Conservation (phyloP, 2,888 invertebrate species). For the Tinea pellionella region DNA sequence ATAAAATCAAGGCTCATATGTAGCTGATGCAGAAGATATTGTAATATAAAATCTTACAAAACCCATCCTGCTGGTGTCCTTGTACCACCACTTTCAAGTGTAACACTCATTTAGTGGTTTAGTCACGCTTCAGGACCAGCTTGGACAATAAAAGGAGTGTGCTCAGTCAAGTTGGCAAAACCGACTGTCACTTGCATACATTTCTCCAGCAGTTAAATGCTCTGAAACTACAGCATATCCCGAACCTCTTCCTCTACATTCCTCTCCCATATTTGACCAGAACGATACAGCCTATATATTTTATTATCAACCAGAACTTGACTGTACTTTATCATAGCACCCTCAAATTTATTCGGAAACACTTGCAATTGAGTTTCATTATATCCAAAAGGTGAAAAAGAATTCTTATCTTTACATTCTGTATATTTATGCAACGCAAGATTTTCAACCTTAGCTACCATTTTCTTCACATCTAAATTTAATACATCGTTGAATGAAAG, state of each 20-base stretch:
- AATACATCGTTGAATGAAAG: slow-evolving; percentile 51
- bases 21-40: too few species aligned
- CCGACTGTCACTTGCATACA: too few species aligned
- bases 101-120: too few species aligned
- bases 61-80: too few species aligned
- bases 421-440: slow-evolving; percentile 55
- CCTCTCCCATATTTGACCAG: slow-evolving; percentile 62
- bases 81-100: too few species aligned
- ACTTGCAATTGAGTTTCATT: slow-evolving; percentile 58
- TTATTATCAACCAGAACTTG: slow-evolving; percentile 56
- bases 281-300: slow-evolving; percentile 54
- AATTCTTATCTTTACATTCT: slow-evolving; percentile 54
- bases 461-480: slow-evolving; percentile 33
- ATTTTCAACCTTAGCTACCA: slow-evolving; percentile 40
- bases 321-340: slow-evolving; percentile 61
- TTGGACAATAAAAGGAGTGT: too few species aligned
- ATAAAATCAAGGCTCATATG: too few species aligned
- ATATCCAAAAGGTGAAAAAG: slow-evolving; percentile 39
- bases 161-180: too few species aligned
- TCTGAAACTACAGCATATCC: slow-evolving; percentile 40
- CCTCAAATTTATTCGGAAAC: slow-evolving; percentile 62
- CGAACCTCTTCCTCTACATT: slow-evolving; percentile 41
- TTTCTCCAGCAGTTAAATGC: too few species aligned
- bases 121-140: too few species aligned
- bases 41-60: too few species aligned